These are phyloP conservation scores for Acinonyx jubatus DNA, from an alignment of 2,113 vertebrate species.

Conservation along the genomic window DNA sequence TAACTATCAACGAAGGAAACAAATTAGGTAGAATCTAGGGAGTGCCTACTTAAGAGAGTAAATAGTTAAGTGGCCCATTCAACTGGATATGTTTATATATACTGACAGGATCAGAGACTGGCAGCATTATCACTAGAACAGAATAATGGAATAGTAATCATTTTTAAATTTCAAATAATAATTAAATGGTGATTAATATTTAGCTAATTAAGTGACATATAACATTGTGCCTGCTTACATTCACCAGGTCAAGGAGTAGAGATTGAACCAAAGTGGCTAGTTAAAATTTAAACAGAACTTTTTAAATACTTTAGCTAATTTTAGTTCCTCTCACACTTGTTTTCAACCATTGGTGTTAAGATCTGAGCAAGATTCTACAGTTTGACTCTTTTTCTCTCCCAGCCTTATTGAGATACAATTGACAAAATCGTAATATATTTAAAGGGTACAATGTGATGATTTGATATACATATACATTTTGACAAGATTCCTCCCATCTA, in stretches of 20 bases:
- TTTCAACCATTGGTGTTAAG: neutral
- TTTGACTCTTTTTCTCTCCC: neutral
- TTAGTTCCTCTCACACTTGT: neutral
- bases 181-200: neutral
- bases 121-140: neutral
- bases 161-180: neutral
- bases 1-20: neutral
- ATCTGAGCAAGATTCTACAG: neutral
- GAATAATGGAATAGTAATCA: neutral
- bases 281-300: neutral
- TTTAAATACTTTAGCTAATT: neutral
- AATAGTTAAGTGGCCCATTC: neutral
- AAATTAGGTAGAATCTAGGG: neutral
- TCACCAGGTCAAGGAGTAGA: neutral
- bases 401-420: neutral
- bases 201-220: constrained; percentile 11
- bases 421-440: neutral
- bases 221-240: neutral
- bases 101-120: neutral
- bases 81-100: neutral
- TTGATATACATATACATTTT: neutral
- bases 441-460: neutral
- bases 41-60: neutral
- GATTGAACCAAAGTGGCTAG: neutral
- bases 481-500: neutral